Evolutionary conservation across 2,888 invertebrate species (phyloP), one percentile per base, ranked within the genome.

Genomic region (Agapetus fuscipes): DNA sequence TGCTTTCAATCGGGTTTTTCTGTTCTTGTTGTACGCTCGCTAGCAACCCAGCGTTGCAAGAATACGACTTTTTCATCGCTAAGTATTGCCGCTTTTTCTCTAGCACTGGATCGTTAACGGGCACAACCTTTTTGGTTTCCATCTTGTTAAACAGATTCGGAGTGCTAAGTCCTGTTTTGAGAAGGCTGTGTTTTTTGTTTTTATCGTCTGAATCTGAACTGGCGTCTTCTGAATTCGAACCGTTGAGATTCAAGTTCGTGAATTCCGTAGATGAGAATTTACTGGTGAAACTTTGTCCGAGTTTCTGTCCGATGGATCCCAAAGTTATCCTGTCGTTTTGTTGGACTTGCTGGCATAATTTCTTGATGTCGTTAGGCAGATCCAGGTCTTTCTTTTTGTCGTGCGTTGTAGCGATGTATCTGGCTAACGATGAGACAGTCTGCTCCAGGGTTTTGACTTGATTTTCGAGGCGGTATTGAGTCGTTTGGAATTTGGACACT

Each of bases 361-460:
- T 71, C 34, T 83, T 74, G 3, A 88, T 76, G 43, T 88, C 87
- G 1, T 72, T 65, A 0, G 87, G 85, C 32, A 84, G 62, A 34
- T 86, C 85, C 10, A 79, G 59, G 28, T 79, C 75, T 27, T 75
- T 67, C 36, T 76, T 74, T 11, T 71, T 68, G 26, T 80, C 79
- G 14, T 79, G 72, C 35, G 86, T 56, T 3, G 74, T 72, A 4
- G 78, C 73, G n/a, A 89, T 74, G 57, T 79, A 87, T 2, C 77
- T 71, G 3, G 83, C 84, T 3, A 89, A 62, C 0, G 82, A 69
- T 1, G 76, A 69, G 0, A 88, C 72, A 1, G 85, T 84, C 7
- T 84, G 78, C 54, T 88, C 86, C 44, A 86, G 57, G 0, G 76
- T 70, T 52, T 84, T 80, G 52, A 80, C 80, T 45, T 81, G 80